Percentiles rank a stretch among this genome's conserved stretches.
Evolutionary conservation across 2,888 invertebrate genomes (phyloP).

Genomic region (Perithous albicinctus): DNA sequence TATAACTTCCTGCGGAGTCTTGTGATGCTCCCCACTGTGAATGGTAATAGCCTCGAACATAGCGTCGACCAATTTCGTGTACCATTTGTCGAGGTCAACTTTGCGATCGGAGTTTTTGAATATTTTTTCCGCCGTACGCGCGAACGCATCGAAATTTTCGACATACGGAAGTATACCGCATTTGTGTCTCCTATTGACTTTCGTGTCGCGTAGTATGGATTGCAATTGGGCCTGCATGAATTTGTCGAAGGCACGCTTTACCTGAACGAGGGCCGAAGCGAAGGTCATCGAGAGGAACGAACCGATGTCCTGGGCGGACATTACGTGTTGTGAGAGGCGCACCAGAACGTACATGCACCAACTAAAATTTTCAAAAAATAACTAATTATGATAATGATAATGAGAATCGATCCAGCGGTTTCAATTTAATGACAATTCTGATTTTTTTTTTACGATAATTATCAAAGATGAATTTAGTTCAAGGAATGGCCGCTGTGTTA

Average conservation of each 20-base stretch:
- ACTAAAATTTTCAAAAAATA: constrained; percentile 85
- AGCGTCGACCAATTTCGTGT: constrained; percentile 91
- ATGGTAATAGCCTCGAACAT: constrained; percentile 93
- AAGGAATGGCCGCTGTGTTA: too few species aligned
- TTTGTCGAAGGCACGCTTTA: constrained; percentile 96
- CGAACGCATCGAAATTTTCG: constrained; percentile 94
- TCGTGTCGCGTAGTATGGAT: constrained; percentile 91
- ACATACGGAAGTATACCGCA: constrained; percentile 96
- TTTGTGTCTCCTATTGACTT: constrained; percentile 90
- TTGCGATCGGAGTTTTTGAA: constrained; percentile 94
- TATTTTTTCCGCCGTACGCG: constrained; percentile 93
- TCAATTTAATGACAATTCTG: background rate
- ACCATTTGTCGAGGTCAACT: constrained; percentile 97
- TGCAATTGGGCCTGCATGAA: constrained; percentile 94
- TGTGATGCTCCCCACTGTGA: constrained; percentile 93
- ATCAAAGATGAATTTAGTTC: background rate
- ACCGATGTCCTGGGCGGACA: constrained; percentile 94
- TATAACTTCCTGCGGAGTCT: constrained; percentile 96
- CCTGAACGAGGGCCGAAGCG: constrained; percentile 93
- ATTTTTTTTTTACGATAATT: constrained; percentile 5
- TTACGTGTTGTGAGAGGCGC: constrained; percentile 95
- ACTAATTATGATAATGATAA: background rate
- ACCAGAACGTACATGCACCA: constrained; percentile 98
- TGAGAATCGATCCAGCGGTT: too few species aligned
- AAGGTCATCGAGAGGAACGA: constrained; percentile 95